Evolutionary conservation across 2,888 invertebrate species (phyloP), one percentile per base, ranked within the genome.

Genomic region (Dromius quadrimaculatus): DNA sequence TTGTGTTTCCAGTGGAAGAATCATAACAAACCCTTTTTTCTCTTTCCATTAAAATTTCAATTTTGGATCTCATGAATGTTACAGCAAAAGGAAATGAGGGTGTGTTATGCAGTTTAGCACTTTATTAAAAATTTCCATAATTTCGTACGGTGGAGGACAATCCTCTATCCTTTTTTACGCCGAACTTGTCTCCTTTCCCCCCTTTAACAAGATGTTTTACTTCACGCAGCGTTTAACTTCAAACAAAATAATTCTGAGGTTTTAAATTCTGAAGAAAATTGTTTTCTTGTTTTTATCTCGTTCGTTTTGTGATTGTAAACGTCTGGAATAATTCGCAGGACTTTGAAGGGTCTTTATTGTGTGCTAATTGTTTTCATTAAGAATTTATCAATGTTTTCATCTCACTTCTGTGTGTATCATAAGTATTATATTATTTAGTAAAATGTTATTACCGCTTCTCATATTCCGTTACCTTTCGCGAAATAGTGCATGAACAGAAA

Each of bases 91-190:
- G 62, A 70, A 70, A 61, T 47, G 70, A 59, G 43, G 62, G 34
- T 62, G 15, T 70, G 70, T 62, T 62, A 70, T 62, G 50, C 50
- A 62, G 61, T 70, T 70, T 62, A 70, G 61, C 61, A 70, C 61
- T 70, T 70, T 70, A 70, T 70, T 62, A 70, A 70, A 70, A 70
- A 70, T 62, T 62, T 62, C 70, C 70, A 70, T 70, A 70, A 62
- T 62, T 62, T 47, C 23, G 8, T 19, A 28, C 28, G 28, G 8
- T 3, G 8, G 28, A 28, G 28, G 28, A 28, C 28, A 28, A 5
- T 15, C 8, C 41, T 1, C 41, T 41, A 11, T 38, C 38, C 15
- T 28, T 28, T 8, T 3, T 8, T 28, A 6, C 28, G 3, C 28
- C 8, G 8, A 28, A 3, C 8, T 28, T 28, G 28, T 28, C 28